Evolutionary conservation across 2,888 invertebrate genomes (phyloP), one percentile per base, ranked within the genome.

Genomic region (Endotricha flammealis): DNA sequence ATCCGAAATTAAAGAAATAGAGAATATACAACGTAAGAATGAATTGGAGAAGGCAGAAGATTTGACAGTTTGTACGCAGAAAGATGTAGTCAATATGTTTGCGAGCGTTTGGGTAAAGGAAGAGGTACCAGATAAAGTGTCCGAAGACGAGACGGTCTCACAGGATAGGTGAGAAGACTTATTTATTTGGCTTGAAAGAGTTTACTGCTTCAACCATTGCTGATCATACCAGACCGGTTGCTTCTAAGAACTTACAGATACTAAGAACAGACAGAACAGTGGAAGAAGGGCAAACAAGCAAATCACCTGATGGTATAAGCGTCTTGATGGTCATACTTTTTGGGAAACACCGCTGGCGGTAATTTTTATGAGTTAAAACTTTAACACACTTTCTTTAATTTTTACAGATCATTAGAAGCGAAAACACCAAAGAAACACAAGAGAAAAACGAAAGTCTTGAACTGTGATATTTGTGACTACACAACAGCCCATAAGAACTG

Each of bases 21-120:
- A 20, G 6, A n/a, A 20, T 20, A n/a, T n/a, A 4, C 8, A 20
- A 2, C 20, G n/a, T n/a, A n/a, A n/a, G n/a, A n/a, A 20, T 2
- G 20, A n/a, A 20, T 2, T 20, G 20, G 20, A 20, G 6, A 20
- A 6, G 7, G 20, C 20, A 6, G 8, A 20, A 7, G 20, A 20
- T 20, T 20, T 20, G 20, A 20, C 8, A 6, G 20, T 20, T n/a
- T n/a, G n/a, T 2, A 4, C 3, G 3, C 20, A 20, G 20, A 44
- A 44, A 1, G 64, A 64, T 0, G 57, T 62, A 52, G 50, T 57
- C 44, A 62, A 48, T 12, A 70, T 65, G 66, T 74, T 75, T 39
- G 71, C 71, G 1, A 72, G 70, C 12, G 75, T 75, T 0, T 76
- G 73, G 73, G 73, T 75, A 2, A 74, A 76, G 38, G 67, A 69